Evolutionary conservation across 2,797 vertebrate genomes (phyloP).

Genomic region (Acropternis orthonyx): DNA sequence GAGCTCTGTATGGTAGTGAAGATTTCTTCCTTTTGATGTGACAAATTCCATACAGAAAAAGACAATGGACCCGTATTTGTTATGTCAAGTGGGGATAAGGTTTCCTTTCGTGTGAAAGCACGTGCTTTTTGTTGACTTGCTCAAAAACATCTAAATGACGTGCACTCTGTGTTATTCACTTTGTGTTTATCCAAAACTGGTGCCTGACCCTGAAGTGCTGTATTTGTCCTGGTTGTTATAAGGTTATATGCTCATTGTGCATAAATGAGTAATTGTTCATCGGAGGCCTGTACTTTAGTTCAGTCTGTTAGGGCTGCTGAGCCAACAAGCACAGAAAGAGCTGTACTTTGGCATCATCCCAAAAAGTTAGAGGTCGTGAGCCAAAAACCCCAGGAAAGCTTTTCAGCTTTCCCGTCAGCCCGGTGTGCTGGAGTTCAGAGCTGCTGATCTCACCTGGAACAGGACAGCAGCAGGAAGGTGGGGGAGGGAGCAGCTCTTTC

Average conservation of each 20-base stretch:
- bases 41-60: not conserved
- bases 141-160: not conserved
- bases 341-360: conserved; percentile 40
- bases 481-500: not conserved
- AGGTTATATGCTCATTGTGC: not conserved
- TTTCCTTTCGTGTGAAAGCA: not conserved
- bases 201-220: not conserved
- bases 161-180: not conserved
- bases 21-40: not conserved
- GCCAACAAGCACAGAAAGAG: conserved; percentile 45
- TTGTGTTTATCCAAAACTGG: not conserved
- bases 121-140: not conserved
- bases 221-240: conserved; percentile 5
- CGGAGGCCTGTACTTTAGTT: conserved; percentile 12
- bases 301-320: conserved; percentile 13
- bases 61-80: not conserved
- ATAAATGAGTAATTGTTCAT: conserved; percentile 54
- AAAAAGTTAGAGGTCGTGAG: conserved; percentile 35
- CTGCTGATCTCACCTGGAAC: conserved; percentile 59
- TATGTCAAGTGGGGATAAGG: not conserved
- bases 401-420: conserved; percentile 54
- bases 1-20: not conserved
- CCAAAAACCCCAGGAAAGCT: conserved; percentile 51
- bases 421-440: not conserved
- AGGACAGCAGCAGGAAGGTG: not conserved